Base-by-base conservation (phyloP, 2,113 vertebrate genomes). In the Entomyzon cyanotis region DNA sequence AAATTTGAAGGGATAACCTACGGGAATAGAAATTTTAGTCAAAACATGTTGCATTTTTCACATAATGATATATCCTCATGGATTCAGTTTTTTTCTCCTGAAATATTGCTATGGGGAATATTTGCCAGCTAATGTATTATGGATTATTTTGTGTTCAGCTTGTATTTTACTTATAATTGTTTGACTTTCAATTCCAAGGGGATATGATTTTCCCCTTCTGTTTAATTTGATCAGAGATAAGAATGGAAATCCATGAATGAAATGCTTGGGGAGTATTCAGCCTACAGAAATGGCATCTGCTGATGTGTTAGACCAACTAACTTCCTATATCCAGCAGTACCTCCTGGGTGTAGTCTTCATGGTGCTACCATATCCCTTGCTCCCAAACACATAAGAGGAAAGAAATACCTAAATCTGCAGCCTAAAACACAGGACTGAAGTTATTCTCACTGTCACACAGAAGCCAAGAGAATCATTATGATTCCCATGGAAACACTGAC, bases 401-500 rank as follows among this genome's bases (percentile, higher is more conserved):
- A 71, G 35, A 56, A 81, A 44, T 25, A 42, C 17, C 28, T 69
- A 62, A 81, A 87, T 47, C 69, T n/a, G 25, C 30, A 84, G 25
- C 28, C 41, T 60, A 42, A 80, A 64, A 37, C 65, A 89, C 2
- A 7, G 19, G 7, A 53, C 60, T 69, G 1, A 91, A 80, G 68
- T 81, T 74, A 80, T 64, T 95, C n/a, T 71, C 28, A 39, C 44
- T 83, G n/a, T 65, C 37, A 73, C 21, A 59, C 10, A 65, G 41
- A 93, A 94, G 37, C 73, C 75, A 55, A 63, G 46, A 50, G 80
- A 73, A 44, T 80, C 52, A 50, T 55, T 64, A 31, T 46, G 58
- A 88, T 86, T 96, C 63, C 94, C 46, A 65, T 95, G 81, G 92
- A 91, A 94, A 73, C 60, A 35, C 55, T 12, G n/a, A 13, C 44